Base-by-base conservation (phyloP, 2,888 invertebrate genomes). In the Amiota communis region DNA sequence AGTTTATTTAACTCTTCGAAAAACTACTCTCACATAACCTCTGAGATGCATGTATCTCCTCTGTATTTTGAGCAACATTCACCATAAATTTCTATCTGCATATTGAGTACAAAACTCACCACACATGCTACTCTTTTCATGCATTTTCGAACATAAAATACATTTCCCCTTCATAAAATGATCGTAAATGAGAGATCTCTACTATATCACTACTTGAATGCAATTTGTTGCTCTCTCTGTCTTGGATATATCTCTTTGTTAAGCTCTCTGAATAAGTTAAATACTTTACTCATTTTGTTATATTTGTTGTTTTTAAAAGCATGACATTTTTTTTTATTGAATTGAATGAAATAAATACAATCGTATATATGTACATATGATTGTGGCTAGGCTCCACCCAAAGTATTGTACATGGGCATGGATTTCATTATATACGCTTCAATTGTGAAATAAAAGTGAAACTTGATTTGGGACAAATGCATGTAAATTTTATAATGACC, bases 381-480 rank as follows among this genome's bases (percentile, higher is more conserved):
- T 36, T 6, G 36, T 36, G 6, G 36, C 20, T 65, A 49, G 67
- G 48, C 67, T 68, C 67, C 67, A 68, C 67, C 67, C 53, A 51
- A 53, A 48, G n/a, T 23, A n/a, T n/a, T n/a, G n/a, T n/a, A 13
- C 36, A 10, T 46, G 63, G 59, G 59, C 59, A 63, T 65, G 65
- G 36, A 23, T 65, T 63, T 63, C 3, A 36, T n/a, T 23, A 13
- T 20, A 12, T 63, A 17, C 20, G 11, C 12, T 59, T 36, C 11
- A 20, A 20, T 63, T 63, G n/a, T 63, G 63, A 63, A 49, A 49
- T 67, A 67, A 67, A 67, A 67, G 65, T 67, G 65, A 67, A 63
- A 67, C 49, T 49, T 67, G 49, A 67, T 67, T 67, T 49, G 12
- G 36, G 15, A 36, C 36, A 36, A 36, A 36, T 36, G 36, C 36